Conservation (phyloP, 2,113 vertebrate species). For the Pygoscelis adeliae region DNA sequence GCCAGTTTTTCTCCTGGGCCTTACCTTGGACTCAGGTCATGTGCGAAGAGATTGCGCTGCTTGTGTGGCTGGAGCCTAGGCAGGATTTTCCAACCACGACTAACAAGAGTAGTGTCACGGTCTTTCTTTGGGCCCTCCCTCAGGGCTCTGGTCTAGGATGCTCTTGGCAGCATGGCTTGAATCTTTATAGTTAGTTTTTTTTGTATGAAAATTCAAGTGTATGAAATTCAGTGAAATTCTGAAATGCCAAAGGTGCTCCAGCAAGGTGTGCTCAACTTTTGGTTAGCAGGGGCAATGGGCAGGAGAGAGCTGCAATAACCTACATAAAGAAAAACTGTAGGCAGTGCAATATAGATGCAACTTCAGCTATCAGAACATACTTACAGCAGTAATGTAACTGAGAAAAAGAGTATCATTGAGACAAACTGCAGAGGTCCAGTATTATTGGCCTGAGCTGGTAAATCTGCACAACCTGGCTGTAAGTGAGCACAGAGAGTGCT, state of each 20-base stretch:
- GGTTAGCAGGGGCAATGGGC: not conserved
- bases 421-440: not conserved
- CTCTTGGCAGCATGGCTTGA: not conserved
- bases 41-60: not conserved
- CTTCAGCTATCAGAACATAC: not conserved
- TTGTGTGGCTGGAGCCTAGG: not conserved
- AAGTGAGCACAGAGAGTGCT: not conserved
- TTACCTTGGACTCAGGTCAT: conserved; percentile 1
- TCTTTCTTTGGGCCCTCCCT: not conserved
- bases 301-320: not conserved
- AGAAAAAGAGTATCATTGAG: not conserved
- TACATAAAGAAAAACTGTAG: not conserved
- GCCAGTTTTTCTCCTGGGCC: not conserved
- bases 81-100: not conserved
- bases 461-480: not conserved
- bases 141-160: not conserved
- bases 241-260: not conserved
- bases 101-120: not conserved
- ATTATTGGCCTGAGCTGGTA: not conserved
- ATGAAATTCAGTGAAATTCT: not conserved
- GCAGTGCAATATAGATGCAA: not conserved
- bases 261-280: not conserved
- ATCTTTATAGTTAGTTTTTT: not conserved
- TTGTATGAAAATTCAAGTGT: not conserved
- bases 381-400: not conserved